Conservation (phyloP, 2,797 vertebrate genomes). For the Clarias platycephalus region DNA sequence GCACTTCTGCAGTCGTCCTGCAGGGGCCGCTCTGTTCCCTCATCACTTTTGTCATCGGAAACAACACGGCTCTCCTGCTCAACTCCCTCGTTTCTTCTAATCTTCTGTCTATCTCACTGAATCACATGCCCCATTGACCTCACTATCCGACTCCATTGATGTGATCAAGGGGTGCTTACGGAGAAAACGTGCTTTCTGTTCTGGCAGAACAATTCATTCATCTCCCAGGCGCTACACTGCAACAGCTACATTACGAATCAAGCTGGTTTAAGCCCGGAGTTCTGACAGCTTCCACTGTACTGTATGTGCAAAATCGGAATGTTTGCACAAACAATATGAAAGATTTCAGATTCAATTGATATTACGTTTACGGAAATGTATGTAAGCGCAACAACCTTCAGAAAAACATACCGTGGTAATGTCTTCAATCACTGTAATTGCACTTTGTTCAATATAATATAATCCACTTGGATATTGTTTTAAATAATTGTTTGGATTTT, state of each 20-base stretch:
- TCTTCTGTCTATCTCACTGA: slow-evolving; percentile 55
- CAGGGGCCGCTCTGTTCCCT: slow-evolving; percentile 53
- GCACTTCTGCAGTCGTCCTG: slow-evolving; percentile 41
- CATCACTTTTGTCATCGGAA: slow-evolving; percentile 35
- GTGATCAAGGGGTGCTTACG: slow-evolving; percentile 42
- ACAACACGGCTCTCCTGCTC: neutral
- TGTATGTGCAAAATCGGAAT: neutral
- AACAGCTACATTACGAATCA: neutral
- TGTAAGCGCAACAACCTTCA: neutral
- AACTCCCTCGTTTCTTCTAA: slow-evolving; percentile 49
- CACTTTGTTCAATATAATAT: neutral
- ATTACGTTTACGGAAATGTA: neutral
- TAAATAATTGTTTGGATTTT: too few species aligned
- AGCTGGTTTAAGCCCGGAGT: slow-evolving; percentile 13
- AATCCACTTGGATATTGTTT: neutral
- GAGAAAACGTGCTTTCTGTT: slow-evolving; percentile 34
- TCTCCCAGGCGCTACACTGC: slow-evolving; percentile 6
- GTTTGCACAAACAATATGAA: neutral
- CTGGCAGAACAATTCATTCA: slow-evolving; percentile 27
- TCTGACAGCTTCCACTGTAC: neutral
- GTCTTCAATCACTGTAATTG: neutral
- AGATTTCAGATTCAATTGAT: neutral
- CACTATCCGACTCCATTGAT: slow-evolving; percentile 45
- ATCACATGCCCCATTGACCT: slow-evolving; percentile 65
- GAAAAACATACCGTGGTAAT: neutral